These are phyloP conservation scores for Deroplatys truncata DNA, from an alignment of 2,888 invertebrate species.

Conservation along the genomic window DNA sequence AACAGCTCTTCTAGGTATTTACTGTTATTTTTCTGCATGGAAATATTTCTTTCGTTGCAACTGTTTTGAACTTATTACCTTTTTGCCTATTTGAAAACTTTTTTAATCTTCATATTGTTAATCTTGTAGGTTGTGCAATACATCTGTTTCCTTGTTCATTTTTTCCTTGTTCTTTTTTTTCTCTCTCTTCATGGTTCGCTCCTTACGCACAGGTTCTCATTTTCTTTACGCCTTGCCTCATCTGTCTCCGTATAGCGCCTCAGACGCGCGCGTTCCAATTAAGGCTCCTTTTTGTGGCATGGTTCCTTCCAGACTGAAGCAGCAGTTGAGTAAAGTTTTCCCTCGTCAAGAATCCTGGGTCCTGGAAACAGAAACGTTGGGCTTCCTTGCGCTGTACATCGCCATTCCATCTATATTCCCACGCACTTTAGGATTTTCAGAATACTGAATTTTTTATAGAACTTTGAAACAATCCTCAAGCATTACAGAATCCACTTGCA, in stretches of 20 bases:
- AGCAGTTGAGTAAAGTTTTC: neutral
- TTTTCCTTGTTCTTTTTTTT: neutral
- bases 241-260: neutral
- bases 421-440: no score
- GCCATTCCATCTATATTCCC: neutral
- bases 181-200: neutral
- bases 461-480: no score
- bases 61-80: neutral
- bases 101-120: neutral
- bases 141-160: neutral
- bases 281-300: neutral
- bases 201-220: neutral
- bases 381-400: neutral
- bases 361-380: neutral
- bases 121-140: neutral
- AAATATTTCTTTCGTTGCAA: neutral
- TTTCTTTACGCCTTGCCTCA: neutral
- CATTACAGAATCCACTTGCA: no score
- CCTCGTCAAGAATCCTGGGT: neutral
- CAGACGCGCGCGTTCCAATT: neutral
- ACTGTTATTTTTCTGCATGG: neutral
- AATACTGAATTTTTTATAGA: no score
- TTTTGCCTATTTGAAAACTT: neutral
- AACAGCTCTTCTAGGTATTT: neutral
- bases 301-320: neutral